These are phyloP conservation scores for Hyphantria cunea DNA, from an alignment of 1,140 invertebrate species.

Conservation along the genomic window DNA sequence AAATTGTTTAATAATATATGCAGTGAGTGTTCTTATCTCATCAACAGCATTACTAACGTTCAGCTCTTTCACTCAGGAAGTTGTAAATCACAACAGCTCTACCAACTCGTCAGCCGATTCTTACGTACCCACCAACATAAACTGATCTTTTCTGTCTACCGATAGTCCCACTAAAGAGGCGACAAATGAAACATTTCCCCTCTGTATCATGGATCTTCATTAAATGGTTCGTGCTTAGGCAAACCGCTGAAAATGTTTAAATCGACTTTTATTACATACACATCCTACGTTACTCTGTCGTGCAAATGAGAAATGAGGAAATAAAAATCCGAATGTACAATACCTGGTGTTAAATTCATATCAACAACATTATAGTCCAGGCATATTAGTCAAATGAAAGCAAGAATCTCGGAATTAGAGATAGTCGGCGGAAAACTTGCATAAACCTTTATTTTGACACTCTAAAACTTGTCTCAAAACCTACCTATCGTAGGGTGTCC, in stretches of 20 bases:
- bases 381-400: too few relatives aligned
- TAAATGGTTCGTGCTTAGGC: slow-evolving; percentile 45
- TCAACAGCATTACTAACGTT: slow-evolving; percentile 42
- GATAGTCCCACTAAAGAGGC: slow-evolving; percentile 1
- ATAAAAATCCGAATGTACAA: background rate
- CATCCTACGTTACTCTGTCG: slow-evolving; percentile 60
- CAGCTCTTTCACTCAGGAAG: slow-evolving; percentile 62
- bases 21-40: slow-evolving; percentile 32
- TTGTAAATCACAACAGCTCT: slow-evolving; percentile 64
- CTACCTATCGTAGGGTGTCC: too few relatives aligned
- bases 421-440: too few relatives aligned
- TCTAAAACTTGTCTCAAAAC: too few relatives aligned
- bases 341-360: too few relatives aligned
- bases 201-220: slow-evolving; percentile 25
- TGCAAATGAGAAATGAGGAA: slow-evolving; percentile 50
- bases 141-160: slow-evolving; percentile 30
- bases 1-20: slow-evolving; percentile 11
- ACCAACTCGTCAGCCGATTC: slow-evolving; percentile 49
- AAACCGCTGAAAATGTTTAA: slow-evolving; percentile 65
- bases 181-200: slow-evolving; percentile 4
- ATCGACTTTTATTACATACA: slow-evolving; percentile 60
- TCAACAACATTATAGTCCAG: too few relatives aligned
- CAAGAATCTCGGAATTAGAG: too few relatives aligned
- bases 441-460: too few relatives aligned
- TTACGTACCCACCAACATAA: slow-evolving; percentile 39